Evolutionary conservation across 1,140 invertebrate genomes (phyloP).

Genomic region (Scylla paramamosain): DNA sequence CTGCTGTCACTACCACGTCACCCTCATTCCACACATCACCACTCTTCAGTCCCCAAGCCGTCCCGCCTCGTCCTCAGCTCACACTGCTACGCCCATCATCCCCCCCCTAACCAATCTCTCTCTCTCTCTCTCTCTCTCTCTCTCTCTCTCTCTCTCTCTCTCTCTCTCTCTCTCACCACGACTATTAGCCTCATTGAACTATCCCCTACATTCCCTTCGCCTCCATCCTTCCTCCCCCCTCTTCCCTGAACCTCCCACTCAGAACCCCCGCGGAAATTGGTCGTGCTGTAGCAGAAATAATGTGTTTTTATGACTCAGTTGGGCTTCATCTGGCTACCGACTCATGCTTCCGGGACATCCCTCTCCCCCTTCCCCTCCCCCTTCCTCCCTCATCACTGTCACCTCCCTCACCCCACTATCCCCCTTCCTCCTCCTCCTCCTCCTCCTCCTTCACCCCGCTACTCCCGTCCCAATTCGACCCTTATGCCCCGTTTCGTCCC

Average conservation of each 20-base stretch:
- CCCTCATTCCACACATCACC: background rate
- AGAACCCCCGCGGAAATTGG: background rate
- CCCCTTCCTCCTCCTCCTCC: no score
- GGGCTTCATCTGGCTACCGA: constrained; percentile 27
- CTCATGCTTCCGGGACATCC: constrained; percentile 23
- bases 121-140: background rate
- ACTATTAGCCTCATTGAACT: background rate
- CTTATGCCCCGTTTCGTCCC: no score
- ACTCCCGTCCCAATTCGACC: no score
- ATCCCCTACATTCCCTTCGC: background rate
- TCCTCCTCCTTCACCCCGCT: no score
- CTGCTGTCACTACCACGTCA: background rate
- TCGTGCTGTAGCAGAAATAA: constrained; percentile 27
- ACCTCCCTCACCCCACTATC: no score
- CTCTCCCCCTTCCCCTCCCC: background rate
- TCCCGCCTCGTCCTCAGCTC: background rate
- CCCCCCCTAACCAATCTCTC: background rate
- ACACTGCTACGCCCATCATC: background rate
- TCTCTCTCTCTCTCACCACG: background rate
- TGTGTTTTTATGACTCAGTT: constrained; percentile 34
- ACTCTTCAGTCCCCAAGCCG: background rate
- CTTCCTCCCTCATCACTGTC: background rate
- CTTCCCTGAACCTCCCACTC: background rate
- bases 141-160: background rate
- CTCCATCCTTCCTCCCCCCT: background rate